Percentiles rank a stretch among this genome's conserved stretches.
Evolutionary conservation across 2,113 vertebrate species (phyloP).

Genomic region (Phodopus roborovskii): DNA sequence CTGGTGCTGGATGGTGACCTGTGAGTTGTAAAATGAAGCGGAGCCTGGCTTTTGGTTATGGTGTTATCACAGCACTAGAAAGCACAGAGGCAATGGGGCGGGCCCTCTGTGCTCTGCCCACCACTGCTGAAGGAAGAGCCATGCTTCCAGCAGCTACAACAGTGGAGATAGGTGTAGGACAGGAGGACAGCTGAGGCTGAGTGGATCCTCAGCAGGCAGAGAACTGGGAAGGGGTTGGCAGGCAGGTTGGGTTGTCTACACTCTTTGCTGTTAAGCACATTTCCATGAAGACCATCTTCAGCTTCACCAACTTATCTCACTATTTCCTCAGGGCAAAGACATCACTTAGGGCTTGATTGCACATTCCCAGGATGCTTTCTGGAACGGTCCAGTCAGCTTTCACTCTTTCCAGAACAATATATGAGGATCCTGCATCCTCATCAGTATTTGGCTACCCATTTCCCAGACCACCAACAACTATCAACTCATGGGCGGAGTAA

Average conservation of each 20-base stretch:
- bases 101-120: not conserved
- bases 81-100: not conserved
- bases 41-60: not conserved
- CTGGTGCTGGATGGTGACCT: not conserved
- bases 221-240: not conserved
- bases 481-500: not conserved
- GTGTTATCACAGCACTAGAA: not conserved
- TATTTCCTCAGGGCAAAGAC: not conserved
- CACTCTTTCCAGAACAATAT: not conserved
- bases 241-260: not conserved
- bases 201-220: not conserved
- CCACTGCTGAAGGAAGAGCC: not conserved
- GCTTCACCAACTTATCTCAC: not conserved
- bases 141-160: rapidly evolving
- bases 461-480: not conserved
- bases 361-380: not conserved
- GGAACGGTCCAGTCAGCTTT: not conserved
- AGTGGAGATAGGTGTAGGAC: rapidly evolving
- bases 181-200: rapidly evolving
- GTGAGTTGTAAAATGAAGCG: not conserved
- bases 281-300: rapidly evolving
- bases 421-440: rapidly evolving
- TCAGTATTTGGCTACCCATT: not conserved
- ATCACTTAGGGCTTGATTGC: not conserved
- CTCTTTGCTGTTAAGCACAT: not conserved